Base-by-base conservation (phyloP, 2,888 invertebrate genomes). In the Andrena hattorfiana region DNA sequence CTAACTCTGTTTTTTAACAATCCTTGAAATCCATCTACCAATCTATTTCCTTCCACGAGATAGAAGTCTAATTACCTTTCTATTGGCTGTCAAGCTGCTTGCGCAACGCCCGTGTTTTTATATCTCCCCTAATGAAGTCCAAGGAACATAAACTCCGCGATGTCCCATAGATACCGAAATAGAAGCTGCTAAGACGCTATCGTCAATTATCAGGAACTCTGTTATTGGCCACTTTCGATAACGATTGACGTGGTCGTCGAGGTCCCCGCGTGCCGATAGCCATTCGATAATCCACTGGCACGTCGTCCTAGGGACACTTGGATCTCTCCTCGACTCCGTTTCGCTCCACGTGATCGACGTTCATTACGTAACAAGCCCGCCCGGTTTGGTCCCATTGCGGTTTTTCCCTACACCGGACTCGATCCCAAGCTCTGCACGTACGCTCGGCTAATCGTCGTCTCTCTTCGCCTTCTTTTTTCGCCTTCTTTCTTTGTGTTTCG, bases 341-440 rank as follows among this genome's bases (percentile, higher is more conserved):
- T 54, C 20, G 64, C 48, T 74, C 75, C 69, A 28, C 72, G 30
- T 67, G 69, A 35, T 62, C 56, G 48, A 59, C 77, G 77, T 81
- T 81, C 69, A 78, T 85, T 81, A 49, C 85, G 75, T 49, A 83
- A 83, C 75, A 16, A 60, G 51, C 77, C 72, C 73, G 13, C 56
- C 73, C 54, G 20, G 74, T 81, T 83, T 68, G 71, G 77, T 78
- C 74, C 76, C 71, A 54, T 56, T 26, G 67, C 68, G 51, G 70
- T 78, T 83, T 75, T 85, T 77, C 48, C 64, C 20, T 20, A 16
- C 28, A 16, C 35, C 42, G 42, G 20, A 69, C 78, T 71, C 64
- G 70, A 76, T 59, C 32, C 64, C 49, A 64, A 35, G 23, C 71
- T 30, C 59, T 26, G 71, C 77, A 63, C 81, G 48, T 75, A 72